Percentiles rank a stretch among this genome's conserved stretches.
Conservation (phyloP, 1,140 invertebrate genomes). For the Pogonognathellus flavescens region DNA sequence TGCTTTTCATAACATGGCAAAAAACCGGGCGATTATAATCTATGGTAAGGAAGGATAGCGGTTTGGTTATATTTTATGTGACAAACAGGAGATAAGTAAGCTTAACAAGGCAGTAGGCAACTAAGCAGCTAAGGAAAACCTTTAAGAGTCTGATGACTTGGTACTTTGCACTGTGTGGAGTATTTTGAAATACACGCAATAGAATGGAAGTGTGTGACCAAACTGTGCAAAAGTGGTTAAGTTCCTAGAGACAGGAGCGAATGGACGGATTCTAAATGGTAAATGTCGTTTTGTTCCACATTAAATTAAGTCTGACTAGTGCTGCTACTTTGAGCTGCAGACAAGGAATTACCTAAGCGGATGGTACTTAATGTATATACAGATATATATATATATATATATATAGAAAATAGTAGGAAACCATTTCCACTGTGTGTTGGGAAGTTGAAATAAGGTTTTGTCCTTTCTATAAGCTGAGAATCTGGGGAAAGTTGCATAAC, state of each 20-base stretch:
- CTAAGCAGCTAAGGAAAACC: not conserved
- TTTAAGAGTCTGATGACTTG: not conserved
- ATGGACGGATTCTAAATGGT: constrained; percentile 22
- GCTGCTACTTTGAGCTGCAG: not conserved
- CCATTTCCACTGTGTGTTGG: no score
- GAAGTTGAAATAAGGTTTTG: no score
- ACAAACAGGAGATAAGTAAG: not conserved
- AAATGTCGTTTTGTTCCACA: constrained; percentile 23
- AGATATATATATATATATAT: not conserved
- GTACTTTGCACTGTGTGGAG: no score
- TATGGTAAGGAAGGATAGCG: not conserved
- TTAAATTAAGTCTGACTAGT: constrained; percentile 37
- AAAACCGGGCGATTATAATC: not conserved
- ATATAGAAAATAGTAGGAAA: no score
- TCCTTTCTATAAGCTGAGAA: no score
- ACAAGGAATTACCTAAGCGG: constrained; percentile 3
- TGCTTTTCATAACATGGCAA: not conserved
- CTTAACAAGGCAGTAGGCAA: not conserved
- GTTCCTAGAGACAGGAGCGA: not conserved
- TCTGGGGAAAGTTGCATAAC: not conserved
- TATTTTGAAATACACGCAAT: no score
- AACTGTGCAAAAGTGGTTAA: no score
- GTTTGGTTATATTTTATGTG: not conserved
- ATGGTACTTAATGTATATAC: not conserved
- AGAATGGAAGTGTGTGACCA: no score